phyloP scores from a whole-genome alignment of 2,888 invertebrate species.

The Lochmaea capreae region DNA sequence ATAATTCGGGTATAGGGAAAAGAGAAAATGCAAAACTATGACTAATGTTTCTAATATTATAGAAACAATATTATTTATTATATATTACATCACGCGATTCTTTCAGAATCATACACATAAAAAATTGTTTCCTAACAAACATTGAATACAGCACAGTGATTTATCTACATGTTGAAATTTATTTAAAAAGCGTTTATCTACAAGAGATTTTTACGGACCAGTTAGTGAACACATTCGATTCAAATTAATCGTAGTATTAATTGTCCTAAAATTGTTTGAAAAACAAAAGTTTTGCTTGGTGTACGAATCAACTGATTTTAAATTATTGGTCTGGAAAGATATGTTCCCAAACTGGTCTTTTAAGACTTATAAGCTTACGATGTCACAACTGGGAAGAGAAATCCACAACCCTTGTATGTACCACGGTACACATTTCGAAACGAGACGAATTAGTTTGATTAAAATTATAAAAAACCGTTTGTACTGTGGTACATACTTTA shows the following conservation, averaged over 20 bases:
- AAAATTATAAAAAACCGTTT: constrained; percentile 21
- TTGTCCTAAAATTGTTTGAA: too few species aligned
- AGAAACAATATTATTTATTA: constrained; percentile 65
- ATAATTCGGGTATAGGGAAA: background rate
- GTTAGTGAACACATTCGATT: constrained; percentile 4
- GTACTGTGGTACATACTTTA: constrained; percentile 50
- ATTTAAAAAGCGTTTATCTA: constrained; percentile 62
- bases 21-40: constrained; percentile 53
- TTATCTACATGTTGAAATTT: constrained; percentile 63
- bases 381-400: constrained; percentile 50
- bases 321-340: too few species aligned
- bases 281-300: too few species aligned
- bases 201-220: constrained; percentile 54
- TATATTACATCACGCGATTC: constrained; percentile 67
- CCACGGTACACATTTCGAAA: constrained; percentile 44
- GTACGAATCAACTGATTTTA: too few species aligned
- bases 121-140: constrained; percentile 66
- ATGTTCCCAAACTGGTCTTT: constrained; percentile 10
- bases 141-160: constrained; percentile 65
- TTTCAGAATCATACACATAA: constrained; percentile 66
- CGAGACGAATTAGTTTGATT: constrained; percentile 7
- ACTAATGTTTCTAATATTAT: constrained; percentile 66
- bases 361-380: constrained; percentile 56
- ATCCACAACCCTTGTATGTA: constrained; percentile 46
- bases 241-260: background rate